These are phyloP conservation scores for Epirrhoe tristata DNA, from an alignment of 2,888 invertebrate species.

Conservation along the genomic window DNA sequence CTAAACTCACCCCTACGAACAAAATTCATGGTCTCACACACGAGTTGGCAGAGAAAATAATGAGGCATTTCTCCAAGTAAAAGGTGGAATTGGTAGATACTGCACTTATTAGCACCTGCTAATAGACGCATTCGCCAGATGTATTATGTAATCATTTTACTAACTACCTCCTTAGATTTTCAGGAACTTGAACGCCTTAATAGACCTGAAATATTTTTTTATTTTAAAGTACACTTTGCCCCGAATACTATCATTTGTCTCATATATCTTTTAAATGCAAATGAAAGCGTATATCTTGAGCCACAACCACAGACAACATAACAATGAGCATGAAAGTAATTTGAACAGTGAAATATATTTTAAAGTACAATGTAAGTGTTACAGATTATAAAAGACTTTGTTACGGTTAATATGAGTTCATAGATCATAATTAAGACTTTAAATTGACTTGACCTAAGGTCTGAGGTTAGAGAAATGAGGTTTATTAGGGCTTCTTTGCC, in stretches of 20 bases:
- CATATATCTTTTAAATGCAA: too few relatives aligned
- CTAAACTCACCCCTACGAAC: too few relatives aligned
- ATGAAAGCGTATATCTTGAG: constrained; percentile 43
- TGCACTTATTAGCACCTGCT: too few relatives aligned
- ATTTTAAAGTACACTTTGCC: background rate
- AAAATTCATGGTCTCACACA: too few relatives aligned
- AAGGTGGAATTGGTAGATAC: too few relatives aligned
- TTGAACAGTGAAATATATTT: constrained; percentile 78
- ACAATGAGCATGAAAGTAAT: constrained; percentile 76
- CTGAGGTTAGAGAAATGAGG: background rate
- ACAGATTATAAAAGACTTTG: constrained; percentile 69
- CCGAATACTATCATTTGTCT: constrained; percentile 10
- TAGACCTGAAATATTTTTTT: background rate
- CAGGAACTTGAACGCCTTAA: too few relatives aligned
- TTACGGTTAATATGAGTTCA: constrained; percentile 74
- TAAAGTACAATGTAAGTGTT: constrained; percentile 75
- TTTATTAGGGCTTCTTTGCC: background rate
- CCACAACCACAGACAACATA: constrained; percentile 59
- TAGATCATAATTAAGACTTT: constrained; percentile 41
- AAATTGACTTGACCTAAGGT: constrained; percentile 5
- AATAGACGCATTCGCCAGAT: too few relatives aligned
- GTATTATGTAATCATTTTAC: too few relatives aligned
- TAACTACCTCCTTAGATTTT: too few relatives aligned
- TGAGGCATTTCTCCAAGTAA: too few relatives aligned
- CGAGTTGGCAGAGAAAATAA: too few relatives aligned